phyloP scores from a whole-genome alignment of 1,140 invertebrate genomes.

The Papilio glaucus region DNA sequence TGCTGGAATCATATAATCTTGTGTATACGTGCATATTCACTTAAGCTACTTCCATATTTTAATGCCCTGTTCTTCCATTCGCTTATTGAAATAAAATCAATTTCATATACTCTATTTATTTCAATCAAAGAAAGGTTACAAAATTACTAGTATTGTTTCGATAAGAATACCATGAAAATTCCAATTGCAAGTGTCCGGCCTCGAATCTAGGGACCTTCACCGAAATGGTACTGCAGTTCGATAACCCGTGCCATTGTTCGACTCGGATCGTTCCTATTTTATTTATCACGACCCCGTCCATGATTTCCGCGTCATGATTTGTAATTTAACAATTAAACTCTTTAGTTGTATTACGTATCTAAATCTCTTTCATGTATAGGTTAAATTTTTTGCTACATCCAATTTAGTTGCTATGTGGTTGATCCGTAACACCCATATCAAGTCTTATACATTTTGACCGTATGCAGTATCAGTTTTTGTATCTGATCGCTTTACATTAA shows the following conservation, averaged over 20 bases:
- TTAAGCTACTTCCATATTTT: no score
- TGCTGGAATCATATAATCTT: no score
- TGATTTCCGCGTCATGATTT: conserved; percentile 75
- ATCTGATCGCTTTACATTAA: no score
- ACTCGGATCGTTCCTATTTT: conserved; percentile 71
- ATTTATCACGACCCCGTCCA: conserved; percentile 69
- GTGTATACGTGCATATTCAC: no score
- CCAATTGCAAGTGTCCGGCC: conserved; percentile 49
- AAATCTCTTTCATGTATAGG: conserved; percentile 9
- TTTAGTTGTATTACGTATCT: conserved; percentile 12
- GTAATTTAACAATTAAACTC: conserved; percentile 63
- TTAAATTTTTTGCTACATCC: background rate
- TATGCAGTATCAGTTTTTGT: no score
- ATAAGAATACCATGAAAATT: conserved; percentile 41
- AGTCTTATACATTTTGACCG: no score
- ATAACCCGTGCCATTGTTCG: conserved; percentile 76
- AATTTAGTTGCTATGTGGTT: conserved; percentile 1
- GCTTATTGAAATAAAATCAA: background rate
- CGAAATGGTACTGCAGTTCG: conserved; percentile 77
- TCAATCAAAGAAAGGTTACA: background rate
- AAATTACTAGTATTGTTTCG: conserved; percentile 26
- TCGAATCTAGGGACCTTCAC: conserved; percentile 77
- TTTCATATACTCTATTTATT: background rate
- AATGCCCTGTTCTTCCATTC: no score
- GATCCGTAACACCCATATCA: no score